Conservation (phyloP, 1,140 invertebrate genomes). For the Probaryconus sp. region DNA sequence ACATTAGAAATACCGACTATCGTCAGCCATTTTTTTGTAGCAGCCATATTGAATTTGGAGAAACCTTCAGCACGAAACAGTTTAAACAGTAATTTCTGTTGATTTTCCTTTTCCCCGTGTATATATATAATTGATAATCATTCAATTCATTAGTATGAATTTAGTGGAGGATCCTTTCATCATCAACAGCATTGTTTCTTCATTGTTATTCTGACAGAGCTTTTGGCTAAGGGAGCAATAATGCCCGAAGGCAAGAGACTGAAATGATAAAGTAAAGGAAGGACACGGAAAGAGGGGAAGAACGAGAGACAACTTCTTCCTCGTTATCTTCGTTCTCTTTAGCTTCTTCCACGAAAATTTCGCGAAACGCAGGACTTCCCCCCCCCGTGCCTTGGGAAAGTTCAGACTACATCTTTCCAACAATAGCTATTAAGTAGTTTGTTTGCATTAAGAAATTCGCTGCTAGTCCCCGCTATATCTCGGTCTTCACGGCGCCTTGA, state of each 20-base stretch:
- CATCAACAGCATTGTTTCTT: constrained; percentile 54
- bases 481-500: constrained; percentile 52
- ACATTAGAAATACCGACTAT: no score
- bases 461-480: constrained; percentile 51
- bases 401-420: constrained; percentile 62
- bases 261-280: constrained; percentile 49
- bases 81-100: no score
- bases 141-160: constrained; percentile 43
- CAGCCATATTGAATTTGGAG: no score
- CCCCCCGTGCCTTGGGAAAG: constrained; percentile 57
- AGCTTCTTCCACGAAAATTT: constrained; percentile 50
- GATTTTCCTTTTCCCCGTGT: no score
- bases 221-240: constrained; percentile 42
- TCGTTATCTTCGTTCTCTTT: constrained; percentile 53
- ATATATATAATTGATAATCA: constrained; percentile 42
- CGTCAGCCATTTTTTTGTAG: no score
- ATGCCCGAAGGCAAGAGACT: constrained; percentile 30
- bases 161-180: constrained; percentile 9
- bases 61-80: no score
- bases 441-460: constrained; percentile 71
- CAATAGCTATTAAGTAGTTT: constrained; percentile 73
- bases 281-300: constrained; percentile 14
- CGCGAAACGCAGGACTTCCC: constrained; percentile 53
- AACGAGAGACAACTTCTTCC: constrained; percentile 51
- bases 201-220: constrained; percentile 33